Evolutionary conservation across 1,140 invertebrate species (phyloP).

Genomic region (Aphidius ervi): DNA sequence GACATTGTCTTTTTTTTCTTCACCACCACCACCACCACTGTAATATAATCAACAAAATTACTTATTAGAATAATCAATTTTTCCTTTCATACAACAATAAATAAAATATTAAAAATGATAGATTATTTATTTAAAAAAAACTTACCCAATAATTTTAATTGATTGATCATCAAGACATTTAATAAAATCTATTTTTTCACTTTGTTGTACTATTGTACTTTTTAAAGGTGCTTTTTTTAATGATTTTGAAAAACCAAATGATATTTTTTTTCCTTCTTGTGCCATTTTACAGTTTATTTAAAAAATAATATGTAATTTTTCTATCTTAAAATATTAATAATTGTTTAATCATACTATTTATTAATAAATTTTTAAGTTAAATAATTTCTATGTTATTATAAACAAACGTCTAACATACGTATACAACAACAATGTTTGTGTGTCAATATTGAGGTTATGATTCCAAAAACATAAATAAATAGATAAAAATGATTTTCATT

Average conservation of each 20-base stretch:
- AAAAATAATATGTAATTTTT: no score
- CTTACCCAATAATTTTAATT: constrained; percentile 68
- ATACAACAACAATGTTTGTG: no score
- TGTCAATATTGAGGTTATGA: no score
- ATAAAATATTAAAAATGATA: constrained; percentile 2
- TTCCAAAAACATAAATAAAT: no score
- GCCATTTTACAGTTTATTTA: constrained; percentile 33
- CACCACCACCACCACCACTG: constrained; percentile 47
- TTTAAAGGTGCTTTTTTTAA: constrained; percentile 60
- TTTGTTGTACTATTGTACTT: constrained; percentile 41
- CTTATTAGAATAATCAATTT: background rate
- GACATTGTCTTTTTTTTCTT: constrained; percentile 50
- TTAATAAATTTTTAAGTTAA: no score
- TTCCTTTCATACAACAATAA: no score
- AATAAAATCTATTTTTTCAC: constrained; percentile 63
- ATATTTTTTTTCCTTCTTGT: constrained; percentile 66
- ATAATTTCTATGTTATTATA: no score
- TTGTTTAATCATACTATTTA: no score
- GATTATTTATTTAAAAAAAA: constrained; percentile 9
- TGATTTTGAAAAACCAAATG: constrained; percentile 71
- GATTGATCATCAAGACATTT: constrained; percentile 70
- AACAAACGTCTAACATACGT: no score
- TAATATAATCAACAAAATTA: constrained; percentile 10
- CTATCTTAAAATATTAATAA: no score
- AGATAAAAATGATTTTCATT: no score